These are phyloP conservation scores for Harpagoxenus sublaevis DNA, from an alignment of 2,888 invertebrate species.

Conservation along the genomic window DNA sequence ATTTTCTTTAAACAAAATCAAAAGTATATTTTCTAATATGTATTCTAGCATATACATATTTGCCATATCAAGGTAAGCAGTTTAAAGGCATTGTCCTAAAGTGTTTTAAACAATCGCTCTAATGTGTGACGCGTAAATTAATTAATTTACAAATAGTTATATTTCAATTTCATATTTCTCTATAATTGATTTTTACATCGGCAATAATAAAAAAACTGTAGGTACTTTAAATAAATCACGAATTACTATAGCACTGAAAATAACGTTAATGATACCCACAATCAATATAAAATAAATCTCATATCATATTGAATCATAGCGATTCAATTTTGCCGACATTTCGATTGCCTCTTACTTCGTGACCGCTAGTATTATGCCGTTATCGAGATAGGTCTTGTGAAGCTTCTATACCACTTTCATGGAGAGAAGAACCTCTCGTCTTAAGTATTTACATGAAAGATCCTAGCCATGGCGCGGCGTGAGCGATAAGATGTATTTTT, in stretches of 20 bases:
- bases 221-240: not conserved
- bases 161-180: not conserved
- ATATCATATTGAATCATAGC: not conserved
- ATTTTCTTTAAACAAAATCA: not conserved
- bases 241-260: not conserved
- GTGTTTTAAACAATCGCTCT: not conserved
- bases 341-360: slow-evolving; percentile 41
- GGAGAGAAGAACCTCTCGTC: slow-evolving; percentile 56
- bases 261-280: not conserved
- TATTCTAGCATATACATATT: not conserved
- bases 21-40: not conserved
- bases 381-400: slow-evolving; percentile 50
- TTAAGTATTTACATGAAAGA: slow-evolving; percentile 61
- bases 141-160: not conserved
- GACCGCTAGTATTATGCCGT: slow-evolving; percentile 34
- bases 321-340: slow-evolving; percentile 22
- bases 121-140: not conserved
- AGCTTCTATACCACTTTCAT: slow-evolving; percentile 59
- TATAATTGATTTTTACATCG: not conserved
- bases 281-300: slow-evolving; percentile 22
- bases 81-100: not conserved
- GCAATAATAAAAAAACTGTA: not conserved
- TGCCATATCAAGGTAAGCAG: slow-evolving; percentile 19
- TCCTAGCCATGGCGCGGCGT: slow-evolving; percentile 27
- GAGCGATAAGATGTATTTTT: slow-evolving; percentile 49